Conservation (phyloP, 2,797 vertebrate genomes). For the Argentina silus region DNA sequence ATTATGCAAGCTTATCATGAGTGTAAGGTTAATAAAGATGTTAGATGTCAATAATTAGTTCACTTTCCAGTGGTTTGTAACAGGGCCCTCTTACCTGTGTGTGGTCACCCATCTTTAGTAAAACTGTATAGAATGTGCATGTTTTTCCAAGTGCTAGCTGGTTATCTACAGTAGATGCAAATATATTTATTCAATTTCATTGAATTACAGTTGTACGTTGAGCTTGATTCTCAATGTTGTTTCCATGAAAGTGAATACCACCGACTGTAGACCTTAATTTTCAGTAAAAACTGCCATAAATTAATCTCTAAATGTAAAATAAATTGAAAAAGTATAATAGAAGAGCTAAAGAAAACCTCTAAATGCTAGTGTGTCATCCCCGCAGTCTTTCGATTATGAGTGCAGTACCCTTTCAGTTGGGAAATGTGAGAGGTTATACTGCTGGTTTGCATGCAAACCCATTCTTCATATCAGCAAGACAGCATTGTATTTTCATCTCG, state of each 20-base stretch:
- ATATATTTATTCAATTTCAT: too few species aligned
- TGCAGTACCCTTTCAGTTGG: conserved; percentile 60
- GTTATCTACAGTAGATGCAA: background rate
- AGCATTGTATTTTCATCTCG: conserved; percentile 76
- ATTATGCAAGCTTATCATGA: conserved; percentile 45
- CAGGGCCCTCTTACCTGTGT: too few species aligned
- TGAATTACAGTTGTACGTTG: too few species aligned
- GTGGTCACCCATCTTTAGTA: background rate
- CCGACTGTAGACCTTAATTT: too few species aligned
- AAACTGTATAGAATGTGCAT: background rate
- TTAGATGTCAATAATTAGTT: conserved; percentile 40
- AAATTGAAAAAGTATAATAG: background rate
- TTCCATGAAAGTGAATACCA: background rate
- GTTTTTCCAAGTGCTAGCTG: background rate
- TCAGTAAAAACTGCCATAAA: too few species aligned
- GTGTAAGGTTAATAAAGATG: conserved; percentile 42
- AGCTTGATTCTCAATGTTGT: background rate
- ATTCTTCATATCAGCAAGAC: conserved; percentile 66
- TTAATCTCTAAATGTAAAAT: background rate
- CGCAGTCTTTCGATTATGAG: conserved; percentile 4
- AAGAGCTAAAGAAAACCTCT: background rate
- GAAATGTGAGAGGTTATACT: conserved; percentile 49
- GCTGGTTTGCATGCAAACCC: conserved; percentile 61
- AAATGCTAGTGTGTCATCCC: background rate
- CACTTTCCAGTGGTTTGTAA: background rate